Evolutionary conservation across 92 coral and sea anemone species (phyloP), one percentile per base, ranked within the genome.

Genomic region (Porites rus): DNA sequence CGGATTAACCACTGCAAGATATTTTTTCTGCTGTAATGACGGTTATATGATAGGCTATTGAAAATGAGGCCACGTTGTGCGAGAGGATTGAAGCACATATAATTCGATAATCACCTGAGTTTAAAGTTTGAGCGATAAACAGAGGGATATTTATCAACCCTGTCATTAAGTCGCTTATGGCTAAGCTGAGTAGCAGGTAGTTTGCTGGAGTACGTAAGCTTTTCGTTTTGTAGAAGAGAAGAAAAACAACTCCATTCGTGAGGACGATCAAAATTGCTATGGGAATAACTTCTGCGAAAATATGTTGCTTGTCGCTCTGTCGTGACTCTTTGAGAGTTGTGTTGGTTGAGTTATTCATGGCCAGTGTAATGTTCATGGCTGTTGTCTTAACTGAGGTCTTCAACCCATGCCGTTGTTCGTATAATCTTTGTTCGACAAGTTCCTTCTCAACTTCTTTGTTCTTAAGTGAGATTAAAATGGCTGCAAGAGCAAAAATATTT

Each of bases 21-120:
- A 83, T 61, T 83, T 83, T 83, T 10, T 83, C 87, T 6, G 58
- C 65, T 0, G 87, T 83, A 14, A 74, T 31, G 16, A 73, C 79
- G 18, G 80, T 72, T 16, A 83, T 83, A 71, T 83, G 87, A n/a
- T 83, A 83, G 21, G 80, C 87, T 7, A 74, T 72, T 24, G 87
- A 83, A 62, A 51, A 61, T 21, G 87, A 61, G 22, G 65, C 74
- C 25, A 83, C 25, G 20, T 74, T 74, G 31, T 83, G 87, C 14
- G 74, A 74, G 50, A 51, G 80, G 12, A 38, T 17, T 31, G 72
- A 50, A 19, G 74, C 53, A 14, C 79, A 38, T 8, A 43, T 8
- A 46, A 62, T 22, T 53, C 2, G 10, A 7, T 19, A 5, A 3
- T 3, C 74, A 1, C 14, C 17, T 19, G 74, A 67, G 24, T n/a